Conservation (phyloP, 2,888 invertebrate genomes). For the Eupithecia dodoneata region DNA sequence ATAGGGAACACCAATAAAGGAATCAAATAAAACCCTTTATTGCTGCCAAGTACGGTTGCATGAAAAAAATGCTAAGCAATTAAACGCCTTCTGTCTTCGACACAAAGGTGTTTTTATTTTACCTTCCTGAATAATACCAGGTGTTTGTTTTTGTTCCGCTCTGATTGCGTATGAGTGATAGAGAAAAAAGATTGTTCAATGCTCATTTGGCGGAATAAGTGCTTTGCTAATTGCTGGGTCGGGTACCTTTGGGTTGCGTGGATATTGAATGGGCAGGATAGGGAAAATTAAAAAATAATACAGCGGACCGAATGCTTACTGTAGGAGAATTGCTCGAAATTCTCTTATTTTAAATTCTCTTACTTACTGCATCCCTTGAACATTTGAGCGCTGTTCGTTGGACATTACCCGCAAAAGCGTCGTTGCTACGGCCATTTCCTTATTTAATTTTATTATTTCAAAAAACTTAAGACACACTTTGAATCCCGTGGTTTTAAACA, state of each 20-base stretch:
- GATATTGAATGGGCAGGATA: constrained; percentile 22
- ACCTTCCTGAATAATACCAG: constrained; percentile 27
- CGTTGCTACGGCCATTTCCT: not conserved
- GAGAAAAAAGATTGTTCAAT: constrained; percentile 24
- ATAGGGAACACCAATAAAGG: constrained; percentile 43
- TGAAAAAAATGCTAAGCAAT: constrained; percentile 26
- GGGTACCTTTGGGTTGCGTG: constrained; percentile 14
- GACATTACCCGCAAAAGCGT: not conserved
- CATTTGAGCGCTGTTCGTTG: not conserved
- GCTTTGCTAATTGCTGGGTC: constrained; percentile 22
- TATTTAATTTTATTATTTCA: no score
- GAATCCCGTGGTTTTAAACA: no score
- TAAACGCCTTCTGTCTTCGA: constrained; percentile 17
- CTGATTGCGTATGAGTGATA: constrained; percentile 37
- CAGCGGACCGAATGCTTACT: not conserved
- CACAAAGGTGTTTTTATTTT: constrained; percentile 29
- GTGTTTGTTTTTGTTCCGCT: constrained; percentile 39
- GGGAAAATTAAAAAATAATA: constrained; percentile 15
- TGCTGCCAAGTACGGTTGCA: constrained; percentile 36
- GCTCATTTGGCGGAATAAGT: constrained; percentile 31
- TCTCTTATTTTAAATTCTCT: no score
- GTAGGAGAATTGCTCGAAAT: not conserved
- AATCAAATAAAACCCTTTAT: constrained; percentile 47
- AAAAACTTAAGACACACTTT: no score
- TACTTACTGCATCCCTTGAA: not conserved